phyloP scores from a whole-genome alignment of 2,113 vertebrate species.

The Poecilia latipinna region DNA sequence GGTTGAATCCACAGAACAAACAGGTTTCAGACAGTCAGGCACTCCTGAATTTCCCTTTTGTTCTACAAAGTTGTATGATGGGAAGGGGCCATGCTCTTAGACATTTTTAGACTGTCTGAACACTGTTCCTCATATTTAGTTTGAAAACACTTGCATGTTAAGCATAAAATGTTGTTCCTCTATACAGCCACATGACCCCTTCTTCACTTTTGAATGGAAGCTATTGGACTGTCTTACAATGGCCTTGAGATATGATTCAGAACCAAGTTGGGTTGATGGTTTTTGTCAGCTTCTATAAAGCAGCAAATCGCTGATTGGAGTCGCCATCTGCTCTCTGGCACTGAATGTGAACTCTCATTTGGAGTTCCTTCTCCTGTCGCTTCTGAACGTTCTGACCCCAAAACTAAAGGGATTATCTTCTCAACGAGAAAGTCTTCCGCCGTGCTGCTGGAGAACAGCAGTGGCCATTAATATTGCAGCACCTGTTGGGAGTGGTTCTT shows the following conservation, averaged over 20 bases:
- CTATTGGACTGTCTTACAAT: conserved; percentile 45
- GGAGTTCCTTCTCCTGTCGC: conserved; percentile 44
- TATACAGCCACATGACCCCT: neutral
- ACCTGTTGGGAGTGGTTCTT: conserved; percentile 63
- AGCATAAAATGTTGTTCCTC: neutral
- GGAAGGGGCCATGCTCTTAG: no score
- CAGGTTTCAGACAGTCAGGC: no score
- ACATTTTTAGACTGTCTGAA: no score
- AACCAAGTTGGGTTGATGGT: conserved; percentile 50
- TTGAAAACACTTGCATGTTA: no score
- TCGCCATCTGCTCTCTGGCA: conserved; percentile 31
- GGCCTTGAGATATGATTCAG: conserved; percentile 58
- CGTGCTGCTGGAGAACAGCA: conserved; percentile 45
- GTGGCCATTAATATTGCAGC: conserved; percentile 80
- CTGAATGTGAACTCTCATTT: conserved; percentile 59
- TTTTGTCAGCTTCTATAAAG: conserved; percentile 44
- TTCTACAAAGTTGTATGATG: no score
- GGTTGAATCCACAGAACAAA: no score
- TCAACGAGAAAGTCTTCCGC: conserved; percentile 56
- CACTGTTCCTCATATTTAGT: no score
- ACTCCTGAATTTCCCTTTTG: no score
- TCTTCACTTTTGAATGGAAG: neutral
- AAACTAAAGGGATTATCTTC: conserved; percentile 65
- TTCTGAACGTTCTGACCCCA: conserved; percentile 48
- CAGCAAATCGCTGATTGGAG: conserved; percentile 19